Base-by-base conservation (phyloP, 2,888 invertebrate genomes). In the Chymomyza fuscimana region DNA sequence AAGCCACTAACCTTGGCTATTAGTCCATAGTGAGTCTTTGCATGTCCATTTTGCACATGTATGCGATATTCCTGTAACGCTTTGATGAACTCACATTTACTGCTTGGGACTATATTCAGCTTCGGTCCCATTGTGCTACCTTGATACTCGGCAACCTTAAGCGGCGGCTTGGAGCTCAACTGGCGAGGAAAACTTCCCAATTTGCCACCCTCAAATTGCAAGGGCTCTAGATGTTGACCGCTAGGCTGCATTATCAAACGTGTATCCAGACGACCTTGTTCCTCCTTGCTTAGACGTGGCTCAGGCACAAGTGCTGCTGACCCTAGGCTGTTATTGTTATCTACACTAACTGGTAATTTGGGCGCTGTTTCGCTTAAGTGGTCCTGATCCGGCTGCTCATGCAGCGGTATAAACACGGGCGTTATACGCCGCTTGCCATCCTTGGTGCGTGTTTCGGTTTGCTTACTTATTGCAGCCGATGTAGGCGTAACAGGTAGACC, bases 351-450 rank as follows among this genome's bases (percentile, higher is more conserved):
- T 25, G 32, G 32, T 63, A 2, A 52, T 70, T 12, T 22, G 15
- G 16, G 65, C 19, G 46, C 59, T 32, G 56, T 65, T 69, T 51
- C n/a, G 36, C 1, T 16, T 9, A 19, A 22, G 15, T 16, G 58
- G 61, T 66, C 59, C 25, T 3, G 65, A 12, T 70, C 4, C 77
- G 16, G 93, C 80, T 94, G 94, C 82, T 95, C 95, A 56, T 94
- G 92, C 69, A 94, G 92, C 22, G 97, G 97, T 86, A 99, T 95
- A 90, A 97, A 98, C 92, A 99, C 97, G 0, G 99, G 99, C 7
- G 98, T 99, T 79, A 99, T 99, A 74, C 99, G 94, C 56, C 99
- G 93, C 92, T 97, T 96, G 46, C 99, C 99, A 92, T 99, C 98
- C 1, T 97, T 96, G 4, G 98, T 96, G 77, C 97, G 94, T 0